Base-by-base conservation (phyloP, 2,113 vertebrate species). In the Catharus bicknelli region DNA sequence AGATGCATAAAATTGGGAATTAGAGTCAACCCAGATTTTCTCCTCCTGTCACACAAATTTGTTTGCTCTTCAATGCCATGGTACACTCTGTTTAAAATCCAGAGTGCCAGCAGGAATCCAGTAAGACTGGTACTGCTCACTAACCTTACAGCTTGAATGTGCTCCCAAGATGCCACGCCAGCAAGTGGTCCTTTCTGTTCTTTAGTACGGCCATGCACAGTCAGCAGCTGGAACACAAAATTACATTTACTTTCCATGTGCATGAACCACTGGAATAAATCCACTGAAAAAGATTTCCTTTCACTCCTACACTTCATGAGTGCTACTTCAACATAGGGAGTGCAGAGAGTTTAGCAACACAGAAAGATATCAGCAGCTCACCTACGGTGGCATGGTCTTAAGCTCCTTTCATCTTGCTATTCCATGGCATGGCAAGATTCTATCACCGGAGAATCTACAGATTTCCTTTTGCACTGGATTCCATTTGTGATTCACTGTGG, bases 111-210 rank as follows among this genome's bases (percentile, higher is more conserved):
- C 3, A n/a, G 63, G 70, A 94, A 23, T 29, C 18, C 55, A 30
- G 25, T 26, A 32, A 10, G 43, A 38, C 1, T 16, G 47, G 67
- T 25, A 50, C 51, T 67, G 38, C 51, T 84, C 30, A 81, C 98
- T 97, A 81, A 99, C 99, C 98, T 97, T 30, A 99, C 99, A 2
- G 99, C 99, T 94, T 97, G 98, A 88, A 99, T 99, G 94, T 99
- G 99, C 88, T 99, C 99, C 99, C 99, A 99, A 83, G 98, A 99
- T 0, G 99, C 99, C 4, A 99, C 85, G 0, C 99, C 99, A 0
- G 99, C 98, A 93, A 98, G 92, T 0, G 99, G 97, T n/a, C 99
- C 99, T 91, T 99, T 99, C 97, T 99, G 99, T 48, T 99, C 99
- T 95, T 99, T 99, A 87, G 99, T 99, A 80, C 99, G 98, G 55